Evolutionary conservation across 2,888 invertebrate species (phyloP).

Genomic region (Drosophila recens): DNA sequence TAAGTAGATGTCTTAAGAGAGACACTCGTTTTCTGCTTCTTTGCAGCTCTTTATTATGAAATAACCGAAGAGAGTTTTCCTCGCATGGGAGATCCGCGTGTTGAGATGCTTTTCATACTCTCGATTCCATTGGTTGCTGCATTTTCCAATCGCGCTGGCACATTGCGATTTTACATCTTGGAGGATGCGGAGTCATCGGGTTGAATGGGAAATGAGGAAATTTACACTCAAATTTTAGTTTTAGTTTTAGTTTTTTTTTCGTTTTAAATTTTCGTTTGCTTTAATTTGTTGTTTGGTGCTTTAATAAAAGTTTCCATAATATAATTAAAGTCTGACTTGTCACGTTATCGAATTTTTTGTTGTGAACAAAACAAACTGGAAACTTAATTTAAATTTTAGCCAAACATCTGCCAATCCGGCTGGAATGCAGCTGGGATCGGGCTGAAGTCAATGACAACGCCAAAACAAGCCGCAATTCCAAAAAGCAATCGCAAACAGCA

Average conservation of each 20-base stretch:
- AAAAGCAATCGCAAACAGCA: constrained; percentile 46
- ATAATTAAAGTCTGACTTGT: constrained; percentile 17
- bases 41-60: constrained; percentile 45
- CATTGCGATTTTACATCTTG: constrained; percentile 47
- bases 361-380: constrained; percentile 11
- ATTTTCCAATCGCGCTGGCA: constrained; percentile 54
- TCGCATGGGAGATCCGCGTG: constrained; percentile 44
- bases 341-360: neutral
- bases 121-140: constrained; percentile 54
- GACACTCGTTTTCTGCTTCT: neutral
- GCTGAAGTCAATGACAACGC: constrained; percentile 43
- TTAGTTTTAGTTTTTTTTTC: too few relatives aligned
- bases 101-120: constrained; percentile 58
- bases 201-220: neutral
- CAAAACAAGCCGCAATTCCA: constrained; percentile 56
- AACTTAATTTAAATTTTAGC: constrained; percentile 46
- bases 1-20: neutral
- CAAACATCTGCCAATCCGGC: constrained; percentile 40
- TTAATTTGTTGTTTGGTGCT: neutral
- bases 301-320: neutral
- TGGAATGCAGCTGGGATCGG: constrained; percentile 3
- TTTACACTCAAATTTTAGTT: neutral
- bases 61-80: constrained; percentile 56
- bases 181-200: neutral
- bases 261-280: neutral